Evolutionary conservation across 2,888 invertebrate genomes (phyloP).

Genomic region (Ochropleura leucogaster): DNA sequence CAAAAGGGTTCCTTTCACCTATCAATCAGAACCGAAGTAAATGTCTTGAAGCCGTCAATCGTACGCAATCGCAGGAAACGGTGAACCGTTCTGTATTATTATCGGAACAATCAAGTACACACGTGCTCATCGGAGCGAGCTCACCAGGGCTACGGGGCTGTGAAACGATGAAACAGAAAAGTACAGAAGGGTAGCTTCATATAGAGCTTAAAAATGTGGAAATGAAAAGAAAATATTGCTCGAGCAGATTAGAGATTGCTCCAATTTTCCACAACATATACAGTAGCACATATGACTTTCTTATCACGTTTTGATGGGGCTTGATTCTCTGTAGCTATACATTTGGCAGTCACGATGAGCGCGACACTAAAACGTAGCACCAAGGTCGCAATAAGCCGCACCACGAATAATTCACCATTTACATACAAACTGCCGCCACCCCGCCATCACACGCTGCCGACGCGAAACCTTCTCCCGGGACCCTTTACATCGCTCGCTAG

Average conservation of each 20-base stretch:
- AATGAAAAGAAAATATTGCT: neutral
- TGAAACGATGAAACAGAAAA: neutral
- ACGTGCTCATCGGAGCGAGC: slow-evolving; percentile 46
- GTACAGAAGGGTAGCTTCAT: slow-evolving; percentile 15
- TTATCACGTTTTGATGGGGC: slow-evolving; percentile 22
- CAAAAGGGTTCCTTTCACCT: slow-evolving; percentile 25
- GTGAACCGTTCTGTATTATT: slow-evolving; percentile 50
- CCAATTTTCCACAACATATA: neutral
- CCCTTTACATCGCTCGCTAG: slow-evolving; percentile 56
- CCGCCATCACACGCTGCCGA: slow-evolving; percentile 50
- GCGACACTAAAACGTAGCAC: slow-evolving; percentile 60
- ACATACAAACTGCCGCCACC: slow-evolving; percentile 77
- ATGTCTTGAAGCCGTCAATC: slow-evolving; percentile 20
- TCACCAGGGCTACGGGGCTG: slow-evolving; percentile 16
- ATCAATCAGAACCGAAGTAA: slow-evolving; percentile 30
- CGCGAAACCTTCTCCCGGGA: slow-evolving; percentile 51
- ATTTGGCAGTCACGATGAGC: slow-evolving; percentile 44
- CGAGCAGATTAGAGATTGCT: slow-evolving; percentile 4
- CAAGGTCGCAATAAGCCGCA: slow-evolving; percentile 65
- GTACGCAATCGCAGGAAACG: slow-evolving; percentile 28
- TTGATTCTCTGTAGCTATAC: slow-evolving; percentile 14
- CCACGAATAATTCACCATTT: slow-evolving; percentile 76
- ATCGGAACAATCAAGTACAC: slow-evolving; percentile 55
- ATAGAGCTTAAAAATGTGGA: neutral
- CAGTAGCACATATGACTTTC: slow-evolving; percentile 3